Base-by-base conservation (phyloP, 2,113 vertebrate genomes). In the Bos javanicus region DNA sequence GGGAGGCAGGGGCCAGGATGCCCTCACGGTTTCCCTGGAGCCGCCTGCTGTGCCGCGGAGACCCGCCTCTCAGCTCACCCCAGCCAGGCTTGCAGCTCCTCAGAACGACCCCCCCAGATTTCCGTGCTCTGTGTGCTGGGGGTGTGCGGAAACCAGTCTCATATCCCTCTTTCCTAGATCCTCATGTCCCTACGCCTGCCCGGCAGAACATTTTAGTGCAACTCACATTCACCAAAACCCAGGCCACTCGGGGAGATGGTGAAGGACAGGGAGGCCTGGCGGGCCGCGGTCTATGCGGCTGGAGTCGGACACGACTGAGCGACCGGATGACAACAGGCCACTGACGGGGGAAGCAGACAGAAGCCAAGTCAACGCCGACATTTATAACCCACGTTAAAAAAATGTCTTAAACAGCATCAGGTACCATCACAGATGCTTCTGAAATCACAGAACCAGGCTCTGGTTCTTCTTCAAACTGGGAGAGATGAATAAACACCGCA, bases 31-130 rank as follows among this genome's bases (percentile, higher is more conserved):
- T 96, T 97, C 97, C 97, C 98, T 97, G 95, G 89, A 97, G 98
- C 98, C 98, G 97, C 98, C 97, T 97, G 98, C 98, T 98, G 99
- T 94, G 99, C 95, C 52, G 94, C 95, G 81, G 87, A 98, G 89
- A 60, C n/a, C 62, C n/a, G 10, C 67, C 67, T 39, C 33, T 4
- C 46, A 12, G 23, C 97, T 96, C 94, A 90, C 98, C 96, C 82
- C 94, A 87, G 96, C 97, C 98, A 97, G 98, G 98, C 98, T 97
- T 96, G 98, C 95, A 97, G 97, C 92, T 98, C 97, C 94, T 9
- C 82, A 87, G 85, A 94, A 89, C 92, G 52, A 92, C 98, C 98
- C 97, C 96, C 96, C 94, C 78, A 98, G 98, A 97, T 97, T 95
- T 94, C 96, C 95, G 48, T 95, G 98, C 98, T 96, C 96, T 96